These are phyloP conservation scores for Ectropis grisescens DNA, from an alignment of 1,140 invertebrate genomes.

Conservation along the genomic window DNA sequence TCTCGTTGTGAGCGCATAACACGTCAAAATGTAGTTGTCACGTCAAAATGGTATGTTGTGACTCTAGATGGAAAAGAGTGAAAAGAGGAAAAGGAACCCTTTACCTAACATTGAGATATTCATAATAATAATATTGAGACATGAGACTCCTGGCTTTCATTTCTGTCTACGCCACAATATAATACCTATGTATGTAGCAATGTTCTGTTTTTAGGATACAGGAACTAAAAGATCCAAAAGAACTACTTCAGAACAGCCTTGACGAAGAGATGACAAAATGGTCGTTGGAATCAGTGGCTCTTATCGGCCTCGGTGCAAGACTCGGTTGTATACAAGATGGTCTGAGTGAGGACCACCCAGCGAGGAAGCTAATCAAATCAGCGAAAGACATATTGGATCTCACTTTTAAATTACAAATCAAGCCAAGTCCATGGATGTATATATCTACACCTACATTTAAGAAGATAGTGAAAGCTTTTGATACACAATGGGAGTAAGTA, in stretches of 20 bases:
- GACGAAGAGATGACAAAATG: constrained; percentile 76
- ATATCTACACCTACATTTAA: constrained; percentile 71
- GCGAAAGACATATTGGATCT: constrained; percentile 73
- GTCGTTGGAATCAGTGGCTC: constrained; percentile 77
- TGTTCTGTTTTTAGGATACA: constrained; percentile 27
- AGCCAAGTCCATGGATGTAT: constrained; percentile 74
- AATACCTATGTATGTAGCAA: too few species aligned
- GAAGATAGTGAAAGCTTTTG: constrained; percentile 60
- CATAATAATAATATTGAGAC: too few species aligned
- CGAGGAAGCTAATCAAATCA: constrained; percentile 72
- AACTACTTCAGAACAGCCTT: constrained; percentile 54
- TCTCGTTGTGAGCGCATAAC: too few species aligned
- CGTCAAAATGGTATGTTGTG: too few species aligned
- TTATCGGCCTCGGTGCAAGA: constrained; percentile 77
- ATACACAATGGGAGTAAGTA: constrained; percentile 58
- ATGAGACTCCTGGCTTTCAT: too few species aligned
- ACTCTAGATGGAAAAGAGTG: too few species aligned
- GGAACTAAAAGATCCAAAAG: constrained; percentile 18
- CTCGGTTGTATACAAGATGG: constrained; percentile 72
- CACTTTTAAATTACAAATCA: constrained; percentile 73
- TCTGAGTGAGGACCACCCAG: constrained; percentile 64
- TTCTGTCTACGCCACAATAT: too few species aligned
- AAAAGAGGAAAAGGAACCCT: too few species aligned
- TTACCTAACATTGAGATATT: too few species aligned
- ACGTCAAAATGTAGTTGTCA: too few species aligned